Percentiles rank a stretch among this genome's conserved stretches.
These are phyloP conservation scores for Pheosia tremula DNA, from an alignment of 2,888 invertebrate species.

Conservation along the genomic window DNA sequence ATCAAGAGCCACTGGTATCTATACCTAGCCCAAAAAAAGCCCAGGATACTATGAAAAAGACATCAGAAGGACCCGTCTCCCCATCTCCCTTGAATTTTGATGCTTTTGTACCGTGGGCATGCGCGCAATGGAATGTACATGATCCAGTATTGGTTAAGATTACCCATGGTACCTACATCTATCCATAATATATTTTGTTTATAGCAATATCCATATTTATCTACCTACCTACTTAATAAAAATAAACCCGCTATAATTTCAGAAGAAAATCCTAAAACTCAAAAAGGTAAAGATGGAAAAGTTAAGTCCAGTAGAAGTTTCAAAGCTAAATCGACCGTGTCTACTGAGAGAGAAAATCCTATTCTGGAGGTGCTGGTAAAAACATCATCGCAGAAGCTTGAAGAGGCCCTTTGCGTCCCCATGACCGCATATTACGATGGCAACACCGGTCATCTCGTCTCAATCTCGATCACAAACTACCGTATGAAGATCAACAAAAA, in stretches of 20 bases:
- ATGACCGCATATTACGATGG: conserved; percentile 48
- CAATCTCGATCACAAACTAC: conserved; percentile 44
- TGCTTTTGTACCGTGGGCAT: conserved; percentile 59
- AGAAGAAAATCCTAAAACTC: background rate
- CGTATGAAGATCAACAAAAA: conserved; percentile 34
- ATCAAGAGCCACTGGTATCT: background rate
- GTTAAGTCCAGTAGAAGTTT: background rate
- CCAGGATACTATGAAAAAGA: background rate
- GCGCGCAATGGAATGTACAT: conserved; percentile 40
- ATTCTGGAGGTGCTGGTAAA: background rate
- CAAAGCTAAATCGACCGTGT: background rate
- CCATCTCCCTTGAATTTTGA: conserved; percentile 56
- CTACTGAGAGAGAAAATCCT: background rate
- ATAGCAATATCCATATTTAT: background rate
- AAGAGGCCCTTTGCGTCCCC: conserved; percentile 1
- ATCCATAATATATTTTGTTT: background rate
- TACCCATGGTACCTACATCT: background rate
- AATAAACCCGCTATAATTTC: background rate
- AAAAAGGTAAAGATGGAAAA: background rate
- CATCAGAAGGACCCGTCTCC: background rate
- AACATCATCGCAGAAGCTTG: background rate
- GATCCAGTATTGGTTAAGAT: conserved; percentile 34
- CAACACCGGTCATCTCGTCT: conserved; percentile 37
- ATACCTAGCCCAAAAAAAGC: background rate
- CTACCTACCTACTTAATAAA: background rate